phyloP scores from a whole-genome alignment of 2,888 invertebrate genomes.

The Drosophila mayaguana region DNA sequence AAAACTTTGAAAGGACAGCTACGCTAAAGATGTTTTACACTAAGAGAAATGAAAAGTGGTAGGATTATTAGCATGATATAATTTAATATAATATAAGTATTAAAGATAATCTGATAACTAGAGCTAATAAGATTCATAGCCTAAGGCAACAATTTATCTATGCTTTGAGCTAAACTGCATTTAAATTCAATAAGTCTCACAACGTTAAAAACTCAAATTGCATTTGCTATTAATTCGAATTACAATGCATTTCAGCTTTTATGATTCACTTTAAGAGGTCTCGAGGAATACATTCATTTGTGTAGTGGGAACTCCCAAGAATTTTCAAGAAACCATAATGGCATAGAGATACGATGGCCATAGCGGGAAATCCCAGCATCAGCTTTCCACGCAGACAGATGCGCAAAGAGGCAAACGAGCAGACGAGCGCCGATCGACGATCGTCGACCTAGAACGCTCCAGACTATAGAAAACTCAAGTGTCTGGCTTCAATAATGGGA shows the following conservation, averaged over 20 bases:
- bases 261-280: slow-evolving; percentile 11
- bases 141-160: neutral
- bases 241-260: neutral
- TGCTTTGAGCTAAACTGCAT: neutral
- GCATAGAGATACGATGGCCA: slow-evolving; percentile 13
- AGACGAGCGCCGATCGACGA: slow-evolving; percentile 20
- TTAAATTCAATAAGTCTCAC: neutral
- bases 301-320: slow-evolving; percentile 13
- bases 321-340: slow-evolving; percentile 22
- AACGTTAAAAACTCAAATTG: neutral
- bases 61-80: too few species aligned
- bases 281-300: neutral
- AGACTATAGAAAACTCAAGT: slow-evolving; percentile 63
- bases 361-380: slow-evolving; percentile 47
- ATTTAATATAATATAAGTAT: too few species aligned
- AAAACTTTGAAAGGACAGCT: too few species aligned
- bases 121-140: too few species aligned
- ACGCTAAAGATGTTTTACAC: too few species aligned
- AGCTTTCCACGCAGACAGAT: slow-evolving; percentile 31
- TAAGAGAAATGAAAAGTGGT: too few species aligned
- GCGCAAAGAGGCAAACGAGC: slow-evolving; percentile 14
- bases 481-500: slow-evolving; percentile 65
- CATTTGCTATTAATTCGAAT: neutral
- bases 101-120: too few species aligned
- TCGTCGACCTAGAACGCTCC: slow-evolving; percentile 20